These are phyloP conservation scores for Oceanodroma leucorhoa DNA, from an alignment of 2,797 vertebrate genomes.

Conservation along the genomic window DNA sequence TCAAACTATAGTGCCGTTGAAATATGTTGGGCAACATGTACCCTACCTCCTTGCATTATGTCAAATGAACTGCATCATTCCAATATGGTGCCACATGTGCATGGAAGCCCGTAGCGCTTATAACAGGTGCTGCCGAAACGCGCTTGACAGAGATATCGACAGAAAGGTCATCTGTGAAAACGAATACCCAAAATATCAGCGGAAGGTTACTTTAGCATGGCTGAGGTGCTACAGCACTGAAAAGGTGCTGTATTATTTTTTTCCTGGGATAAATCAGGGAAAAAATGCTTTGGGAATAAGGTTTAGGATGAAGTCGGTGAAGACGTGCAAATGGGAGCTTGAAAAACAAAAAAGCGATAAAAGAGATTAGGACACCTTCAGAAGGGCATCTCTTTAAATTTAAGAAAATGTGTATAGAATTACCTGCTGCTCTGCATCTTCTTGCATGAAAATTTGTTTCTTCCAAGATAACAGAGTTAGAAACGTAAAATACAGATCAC, in stretches of 20 bases:
- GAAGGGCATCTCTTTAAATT: not conserved
- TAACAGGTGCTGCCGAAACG: constrained; percentile 81
- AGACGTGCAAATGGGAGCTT: not conserved
- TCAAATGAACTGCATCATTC: constrained; percentile 88
- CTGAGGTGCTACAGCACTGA: accelerated
- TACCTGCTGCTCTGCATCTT: not conserved
- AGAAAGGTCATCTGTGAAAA: constrained; percentile 70
- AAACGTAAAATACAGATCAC: not conserved
- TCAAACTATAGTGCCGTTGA: constrained; percentile 10
- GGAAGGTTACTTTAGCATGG: not conserved
- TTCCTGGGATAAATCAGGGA: not conserved
- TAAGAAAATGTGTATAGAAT: too few species aligned
- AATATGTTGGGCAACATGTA: constrained; percentile 56
- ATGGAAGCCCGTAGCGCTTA: constrained; percentile 76
- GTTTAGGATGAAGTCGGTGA: not conserved
- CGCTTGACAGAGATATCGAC: constrained; percentile 61
- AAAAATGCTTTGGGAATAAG: not conserved
- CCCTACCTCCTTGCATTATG: constrained; percentile 80
- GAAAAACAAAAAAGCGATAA: accelerated
- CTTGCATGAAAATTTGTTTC: not conserved
- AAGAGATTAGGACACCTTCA: not conserved
- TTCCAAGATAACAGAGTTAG: not conserved
- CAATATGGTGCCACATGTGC: constrained; percentile 92
- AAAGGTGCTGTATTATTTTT: not conserved
- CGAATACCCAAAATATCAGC: constrained; percentile 28